A percentile compares a stretch with the other conserved stretches of the same genome.
Evolutionary conservation across 2,797 vertebrate species (phyloP).

Genomic region (Tolypeutes matacus): DNA sequence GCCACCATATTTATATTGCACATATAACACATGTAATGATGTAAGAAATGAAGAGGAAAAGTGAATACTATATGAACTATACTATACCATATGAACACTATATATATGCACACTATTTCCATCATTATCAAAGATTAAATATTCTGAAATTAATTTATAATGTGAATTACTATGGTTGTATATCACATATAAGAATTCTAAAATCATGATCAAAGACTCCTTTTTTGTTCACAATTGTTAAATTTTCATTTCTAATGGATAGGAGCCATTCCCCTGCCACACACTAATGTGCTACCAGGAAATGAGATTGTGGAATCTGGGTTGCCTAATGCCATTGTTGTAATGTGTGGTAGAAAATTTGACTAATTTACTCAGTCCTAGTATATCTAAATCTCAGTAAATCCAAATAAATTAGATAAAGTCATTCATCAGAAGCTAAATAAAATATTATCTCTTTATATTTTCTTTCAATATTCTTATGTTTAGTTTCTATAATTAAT

Average conservation of each 20-base stretch:
- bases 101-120: not conserved
- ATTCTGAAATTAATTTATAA: slow-evolving; percentile 12
- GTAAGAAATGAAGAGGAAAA: not conserved
- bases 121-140: slow-evolving; percentile 14
- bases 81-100: no score
- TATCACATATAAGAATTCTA: not conserved
- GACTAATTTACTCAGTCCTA: not conserved
- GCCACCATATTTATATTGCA: not conserved
- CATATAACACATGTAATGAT: not conserved
- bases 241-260: not conserved
- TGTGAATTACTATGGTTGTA: not conserved
- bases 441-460: slow-evolving; percentile 23
- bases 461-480: not conserved
- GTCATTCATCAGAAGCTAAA: slow-evolving; percentile 53
- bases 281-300: not conserved
- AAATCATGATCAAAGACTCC: not conserved
- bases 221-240: not conserved
- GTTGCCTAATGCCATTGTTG: not conserved
- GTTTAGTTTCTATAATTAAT: slow-evolving; percentile 28
- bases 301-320: not conserved
- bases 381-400: slow-evolving; percentile 46
- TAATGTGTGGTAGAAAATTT: slow-evolving; percentile 6
- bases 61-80: not conserved
- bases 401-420: slow-evolving; percentile 68
- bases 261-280: not conserved